Conservation (phyloP, 2,888 invertebrate species). For the Volucella inflata region DNA sequence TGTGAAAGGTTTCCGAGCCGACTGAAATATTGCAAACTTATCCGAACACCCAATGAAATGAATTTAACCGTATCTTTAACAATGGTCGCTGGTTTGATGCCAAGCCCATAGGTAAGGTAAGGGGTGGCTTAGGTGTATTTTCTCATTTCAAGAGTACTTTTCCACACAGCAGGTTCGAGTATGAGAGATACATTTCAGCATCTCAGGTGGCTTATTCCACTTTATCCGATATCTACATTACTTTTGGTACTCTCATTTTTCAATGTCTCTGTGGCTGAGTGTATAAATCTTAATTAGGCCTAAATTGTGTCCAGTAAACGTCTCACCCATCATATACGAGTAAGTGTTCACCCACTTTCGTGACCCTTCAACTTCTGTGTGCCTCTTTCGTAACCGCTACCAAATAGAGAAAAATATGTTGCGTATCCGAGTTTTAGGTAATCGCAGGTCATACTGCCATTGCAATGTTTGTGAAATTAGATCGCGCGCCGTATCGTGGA, state of each 20-base stretch:
- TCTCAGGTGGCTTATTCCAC: too few relatives aligned
- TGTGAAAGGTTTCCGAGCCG: slow-evolving; percentile 43
- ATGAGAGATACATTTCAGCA: too few relatives aligned
- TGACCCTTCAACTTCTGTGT: background rate
- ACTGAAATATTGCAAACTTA: slow-evolving; percentile 23
- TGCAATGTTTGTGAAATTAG: slow-evolving; percentile 24
- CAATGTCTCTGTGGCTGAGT: too few relatives aligned
- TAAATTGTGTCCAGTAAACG: background rate
- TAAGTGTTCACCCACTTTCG: background rate
- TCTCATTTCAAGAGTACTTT: too few relatives aligned
- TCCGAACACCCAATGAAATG: slow-evolving; percentile 9
- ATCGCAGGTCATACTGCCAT: slow-evolving; percentile 10
- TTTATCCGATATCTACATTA: too few relatives aligned
- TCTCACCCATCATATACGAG: background rate
- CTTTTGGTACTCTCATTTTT: too few relatives aligned
- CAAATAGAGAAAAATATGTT: background rate
- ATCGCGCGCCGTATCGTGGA: slow-evolving; percentile 9
- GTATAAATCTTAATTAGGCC: too few relatives aligned
- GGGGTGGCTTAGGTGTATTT: too few relatives aligned
- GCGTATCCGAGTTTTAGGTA: slow-evolving; percentile 2
- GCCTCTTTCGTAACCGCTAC: too few relatives aligned
- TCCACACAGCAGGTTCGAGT: too few relatives aligned
- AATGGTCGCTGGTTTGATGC: slow-evolving; percentile 21
- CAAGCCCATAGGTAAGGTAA: background rate
- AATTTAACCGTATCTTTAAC: slow-evolving; percentile 42